These are phyloP conservation scores for Anagrus nilaparvatae DNA, from an alignment of 1,140 invertebrate species.

Conservation along the genomic window DNA sequence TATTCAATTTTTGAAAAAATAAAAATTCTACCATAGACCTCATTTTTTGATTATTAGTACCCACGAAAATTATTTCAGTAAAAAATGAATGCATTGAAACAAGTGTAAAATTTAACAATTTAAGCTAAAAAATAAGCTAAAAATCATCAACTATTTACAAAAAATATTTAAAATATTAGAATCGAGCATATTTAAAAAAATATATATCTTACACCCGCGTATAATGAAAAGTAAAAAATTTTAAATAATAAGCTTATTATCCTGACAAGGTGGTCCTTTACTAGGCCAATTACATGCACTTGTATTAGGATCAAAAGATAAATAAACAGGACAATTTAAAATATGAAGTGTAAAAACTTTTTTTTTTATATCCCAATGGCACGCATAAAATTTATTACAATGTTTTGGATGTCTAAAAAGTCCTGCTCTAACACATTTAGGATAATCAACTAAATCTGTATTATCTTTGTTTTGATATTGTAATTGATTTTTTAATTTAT, in stretches of 20 bases:
- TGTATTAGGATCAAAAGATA: slow-evolving; percentile 64
- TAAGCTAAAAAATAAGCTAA: no score
- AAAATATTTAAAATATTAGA: neutral
- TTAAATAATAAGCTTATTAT: slow-evolving; percentile 55
- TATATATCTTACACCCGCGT: neutral
- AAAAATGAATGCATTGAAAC: slow-evolving; percentile 4
- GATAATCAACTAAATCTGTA: slow-evolving; percentile 48
- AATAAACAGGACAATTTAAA: slow-evolving; percentile 71
- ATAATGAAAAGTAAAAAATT: slow-evolving; percentile 1
- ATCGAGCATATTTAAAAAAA: no score
- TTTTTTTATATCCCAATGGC: slow-evolving; percentile 72
- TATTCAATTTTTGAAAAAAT: slow-evolving; percentile 7
- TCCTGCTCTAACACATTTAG: slow-evolving; percentile 65
- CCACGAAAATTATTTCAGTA: neutral
- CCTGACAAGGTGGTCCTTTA: slow-evolving; percentile 65
- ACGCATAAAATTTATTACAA: slow-evolving; percentile 79
- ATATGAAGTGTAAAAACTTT: slow-evolving; percentile 67
- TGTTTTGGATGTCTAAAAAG: slow-evolving; percentile 72
- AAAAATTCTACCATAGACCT: slow-evolving; percentile 10
- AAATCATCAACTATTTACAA: no score
- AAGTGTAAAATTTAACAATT: neutral
- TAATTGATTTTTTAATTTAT: slow-evolving; percentile 7
- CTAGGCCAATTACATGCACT: slow-evolving; percentile 77
- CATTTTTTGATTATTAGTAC: neutral
- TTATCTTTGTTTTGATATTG: slow-evolving; percentile 38